Evolutionary conservation across 2,797 vertebrate species (phyloP), one percentile per base, ranked within the genome.

Genomic region (Remorina albescens): DNA sequence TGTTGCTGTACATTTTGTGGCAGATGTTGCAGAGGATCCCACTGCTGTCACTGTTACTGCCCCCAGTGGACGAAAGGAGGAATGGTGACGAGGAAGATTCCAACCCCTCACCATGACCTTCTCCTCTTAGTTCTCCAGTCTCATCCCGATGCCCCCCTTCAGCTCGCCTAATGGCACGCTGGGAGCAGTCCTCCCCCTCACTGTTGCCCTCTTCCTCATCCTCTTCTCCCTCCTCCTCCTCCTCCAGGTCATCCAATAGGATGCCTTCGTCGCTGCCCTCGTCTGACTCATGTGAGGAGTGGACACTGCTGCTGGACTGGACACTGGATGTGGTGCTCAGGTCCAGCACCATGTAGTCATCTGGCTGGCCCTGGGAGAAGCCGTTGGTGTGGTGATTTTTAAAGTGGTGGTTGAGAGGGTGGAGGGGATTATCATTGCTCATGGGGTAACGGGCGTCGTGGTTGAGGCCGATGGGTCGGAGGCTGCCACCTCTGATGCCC

Each of bases 1-100:
- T 99, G 97, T 99, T 99, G 95, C 98, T 99, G 95, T 99, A 99
- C 95, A 97, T 95, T 96, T 99, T 99, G 94, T 97, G 97, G 94
- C 98, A 99, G 93, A 99, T 98, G 94, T 95, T 97, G 94, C 98
- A 99, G 92, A 98, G 95, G 92, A 98, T 96, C 89, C 97, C 96
- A 84, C 95, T 92, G 81, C 94, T 94, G 73, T 95, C 95, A 83
- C 94, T 94, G 58, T 94, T 95, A 91, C 94, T 95, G 90, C 95
- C 94, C 76, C 89, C 91, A 15, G 92, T 93, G 89, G 96, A 90
- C 15, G 94, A 95, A 85, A 93, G 94, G 90, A 96, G 94, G 88
- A 96, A 93, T 63, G 96, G 95, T 51, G 97, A 96, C 69, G 92
- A 90, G 82, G 92, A 91, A 37, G 87, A 70, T 67, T 92, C 93